Evolutionary conservation across 2,113 vertebrate species (phyloP).

Genomic region (Accipiter virgatus): DNA sequence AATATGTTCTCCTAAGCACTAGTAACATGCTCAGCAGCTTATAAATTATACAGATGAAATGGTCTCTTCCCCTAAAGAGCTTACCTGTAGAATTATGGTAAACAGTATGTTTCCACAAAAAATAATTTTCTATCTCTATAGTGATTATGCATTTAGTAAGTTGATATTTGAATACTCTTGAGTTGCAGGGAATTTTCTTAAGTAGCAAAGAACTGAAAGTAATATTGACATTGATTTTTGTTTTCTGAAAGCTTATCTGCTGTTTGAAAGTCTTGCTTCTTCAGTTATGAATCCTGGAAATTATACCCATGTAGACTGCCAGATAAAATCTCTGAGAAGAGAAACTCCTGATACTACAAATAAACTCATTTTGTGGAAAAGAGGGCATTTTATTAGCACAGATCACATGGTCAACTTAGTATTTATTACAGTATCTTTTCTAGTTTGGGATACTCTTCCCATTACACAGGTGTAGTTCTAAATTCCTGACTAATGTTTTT

Average conservation of each 20-base stretch:
- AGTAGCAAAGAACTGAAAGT: background rate
- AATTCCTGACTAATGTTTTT: background rate
- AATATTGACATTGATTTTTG: background rate
- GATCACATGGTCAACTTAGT: background rate
- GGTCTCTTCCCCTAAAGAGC: background rate
- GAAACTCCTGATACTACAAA: background rate
- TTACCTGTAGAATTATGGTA: background rate
- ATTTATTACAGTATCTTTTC: background rate
- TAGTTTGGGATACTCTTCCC: background rate
- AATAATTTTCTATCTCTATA: background rate
- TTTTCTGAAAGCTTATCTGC: background rate
- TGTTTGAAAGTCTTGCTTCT: background rate
- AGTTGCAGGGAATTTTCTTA: background rate
- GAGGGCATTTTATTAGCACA: background rate
- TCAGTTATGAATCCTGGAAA: background rate
- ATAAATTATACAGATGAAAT: background rate
- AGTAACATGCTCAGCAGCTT: background rate
- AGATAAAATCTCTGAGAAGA: background rate
- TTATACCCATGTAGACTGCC: background rate
- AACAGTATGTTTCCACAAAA: background rate
- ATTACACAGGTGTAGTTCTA: background rate
- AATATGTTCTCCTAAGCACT: background rate
- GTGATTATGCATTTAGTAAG: background rate
- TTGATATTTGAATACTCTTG: background rate
- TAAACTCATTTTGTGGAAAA: background rate